Evolutionary conservation across 2,113 vertebrate genomes (phyloP).

Genomic region (Corvus cornix): DNA sequence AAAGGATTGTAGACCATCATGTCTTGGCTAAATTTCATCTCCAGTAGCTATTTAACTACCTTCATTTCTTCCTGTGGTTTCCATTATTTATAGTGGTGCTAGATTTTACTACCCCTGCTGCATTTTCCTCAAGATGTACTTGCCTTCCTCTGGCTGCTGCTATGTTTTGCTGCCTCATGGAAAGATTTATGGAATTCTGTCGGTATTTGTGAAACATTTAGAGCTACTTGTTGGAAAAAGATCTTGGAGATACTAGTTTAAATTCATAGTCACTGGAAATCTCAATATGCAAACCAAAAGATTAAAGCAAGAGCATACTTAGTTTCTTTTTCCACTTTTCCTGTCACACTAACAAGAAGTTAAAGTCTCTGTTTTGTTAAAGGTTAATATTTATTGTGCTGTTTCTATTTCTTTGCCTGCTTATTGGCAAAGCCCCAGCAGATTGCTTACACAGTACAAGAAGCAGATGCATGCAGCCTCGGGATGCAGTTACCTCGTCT

Average conservation of each 20-base stretch:
- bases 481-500: neutral
- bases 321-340: neutral
- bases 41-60: neutral
- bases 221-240: neutral
- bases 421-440: neutral
- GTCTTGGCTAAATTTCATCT: neutral
- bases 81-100: neutral
- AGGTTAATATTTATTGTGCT: neutral
- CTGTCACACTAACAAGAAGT: neutral
- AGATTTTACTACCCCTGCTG: neutral
- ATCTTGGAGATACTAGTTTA: neutral
- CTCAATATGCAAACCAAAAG: neutral
- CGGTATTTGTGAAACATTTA: neutral
- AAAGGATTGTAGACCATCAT: neutral
- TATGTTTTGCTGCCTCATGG: neutral
- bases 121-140: neutral
- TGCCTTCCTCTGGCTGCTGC: neutral
- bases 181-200: neutral
- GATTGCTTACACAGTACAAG: neutral
- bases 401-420: neutral
- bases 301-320: neutral
- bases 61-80: conserved; percentile 1
- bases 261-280: neutral
- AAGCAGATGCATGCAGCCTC: neutral
- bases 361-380: neutral